A percentile compares a stretch with the other conserved stretches of the same genome.
These are phyloP conservation scores for Hymenochirus boettgeri DNA, from an alignment of 2,113 vertebrate genomes.

Conservation along the genomic window DNA sequence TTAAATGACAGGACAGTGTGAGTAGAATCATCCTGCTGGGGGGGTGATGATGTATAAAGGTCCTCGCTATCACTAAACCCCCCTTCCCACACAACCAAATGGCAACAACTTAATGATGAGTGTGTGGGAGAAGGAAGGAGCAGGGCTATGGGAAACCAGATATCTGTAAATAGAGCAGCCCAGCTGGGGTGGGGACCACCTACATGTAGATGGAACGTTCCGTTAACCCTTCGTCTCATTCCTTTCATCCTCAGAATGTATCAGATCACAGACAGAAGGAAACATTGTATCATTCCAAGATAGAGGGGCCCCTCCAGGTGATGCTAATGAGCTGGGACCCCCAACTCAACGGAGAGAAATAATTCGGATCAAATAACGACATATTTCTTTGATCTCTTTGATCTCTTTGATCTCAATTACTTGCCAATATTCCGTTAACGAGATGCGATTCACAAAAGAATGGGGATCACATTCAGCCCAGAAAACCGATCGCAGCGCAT, in stretches of 20 bases:
- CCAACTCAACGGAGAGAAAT: no score
- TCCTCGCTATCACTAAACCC: constrained; percentile 40
- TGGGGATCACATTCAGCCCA: no score
- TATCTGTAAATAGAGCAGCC: not conserved
- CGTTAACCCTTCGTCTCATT: not conserved
- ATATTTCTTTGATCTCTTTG: no score
- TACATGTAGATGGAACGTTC: not conserved
- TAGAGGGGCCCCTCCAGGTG: no score
- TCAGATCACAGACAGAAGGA: no score
- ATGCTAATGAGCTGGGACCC: no score
- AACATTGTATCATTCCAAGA: no score
- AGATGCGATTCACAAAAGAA: no score
- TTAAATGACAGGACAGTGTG: not conserved
- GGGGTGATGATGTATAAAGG: not conserved
- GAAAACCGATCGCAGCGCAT: no score
- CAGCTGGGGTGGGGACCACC: constrained; percentile 22
- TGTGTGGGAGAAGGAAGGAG: not conserved
- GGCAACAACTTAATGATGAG: not conserved
- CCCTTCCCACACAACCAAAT: constrained; percentile 15
- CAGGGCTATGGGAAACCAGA: constrained; percentile 1
- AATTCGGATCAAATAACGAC: no score
- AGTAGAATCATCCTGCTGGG: constrained; percentile 4
- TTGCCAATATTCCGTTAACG: no score
- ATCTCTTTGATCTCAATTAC: no score
- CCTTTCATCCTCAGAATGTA: not conserved